phyloP scores from a whole-genome alignment of 2,797 vertebrate genomes.

The Dipus sagitta region DNA sequence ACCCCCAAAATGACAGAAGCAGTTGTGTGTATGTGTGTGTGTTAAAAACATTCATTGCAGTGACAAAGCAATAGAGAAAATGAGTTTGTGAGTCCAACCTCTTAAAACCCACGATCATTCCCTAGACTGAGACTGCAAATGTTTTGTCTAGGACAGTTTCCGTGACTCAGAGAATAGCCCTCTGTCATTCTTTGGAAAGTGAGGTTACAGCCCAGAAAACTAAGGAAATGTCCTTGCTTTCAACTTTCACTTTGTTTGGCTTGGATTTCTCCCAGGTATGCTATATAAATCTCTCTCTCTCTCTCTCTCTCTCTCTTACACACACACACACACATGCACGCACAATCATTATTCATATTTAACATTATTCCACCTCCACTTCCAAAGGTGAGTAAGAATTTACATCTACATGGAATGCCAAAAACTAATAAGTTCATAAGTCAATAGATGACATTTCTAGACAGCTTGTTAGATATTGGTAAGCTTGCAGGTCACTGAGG shows the following conservation, averaged over 20 bases:
- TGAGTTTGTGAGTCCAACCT: constrained; percentile 55
- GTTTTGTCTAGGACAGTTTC: constrained; percentile 80
- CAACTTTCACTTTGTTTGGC: constrained; percentile 67
- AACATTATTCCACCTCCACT: too few species aligned
- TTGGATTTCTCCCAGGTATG: constrained; percentile 37
- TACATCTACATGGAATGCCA: too few species aligned
- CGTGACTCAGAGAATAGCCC: constrained; percentile 80
- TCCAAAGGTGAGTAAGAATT: too few species aligned
- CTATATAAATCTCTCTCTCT: not conserved
- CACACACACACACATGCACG: too few species aligned
- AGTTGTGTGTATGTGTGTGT: not conserved
- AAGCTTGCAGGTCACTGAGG: too few species aligned
- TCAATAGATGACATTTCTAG: too few species aligned
- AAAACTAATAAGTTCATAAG: too few species aligned
- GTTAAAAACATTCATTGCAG: constrained; percentile 74
- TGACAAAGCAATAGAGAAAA: constrained; percentile 77
- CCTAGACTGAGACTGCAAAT: constrained; percentile 68
- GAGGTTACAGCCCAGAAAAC: constrained; percentile 76
- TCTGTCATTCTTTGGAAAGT: constrained; percentile 64
- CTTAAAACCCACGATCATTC: constrained; percentile 69
- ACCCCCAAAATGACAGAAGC: constrained; percentile 68
- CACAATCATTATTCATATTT: too few species aligned
- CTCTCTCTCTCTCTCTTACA: not conserved
- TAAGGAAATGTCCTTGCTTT: constrained; percentile 81
- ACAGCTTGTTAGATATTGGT: too few species aligned